These are phyloP conservation scores for Neolamprologus hecqui DNA, from an alignment of 2,113 vertebrate species.

Conservation along the genomic window DNA sequence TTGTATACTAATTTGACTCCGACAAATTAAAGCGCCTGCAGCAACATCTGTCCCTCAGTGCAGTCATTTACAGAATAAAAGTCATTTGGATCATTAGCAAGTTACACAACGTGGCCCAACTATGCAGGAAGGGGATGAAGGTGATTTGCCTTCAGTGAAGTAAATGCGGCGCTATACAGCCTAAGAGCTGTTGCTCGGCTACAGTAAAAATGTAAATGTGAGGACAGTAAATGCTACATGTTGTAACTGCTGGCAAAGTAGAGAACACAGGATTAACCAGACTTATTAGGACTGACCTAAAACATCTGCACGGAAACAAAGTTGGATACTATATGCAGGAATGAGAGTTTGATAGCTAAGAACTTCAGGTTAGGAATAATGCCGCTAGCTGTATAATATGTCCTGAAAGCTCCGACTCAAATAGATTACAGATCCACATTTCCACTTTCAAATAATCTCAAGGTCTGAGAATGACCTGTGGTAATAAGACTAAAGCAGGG, in stretches of 20 bases:
- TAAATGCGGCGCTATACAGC: neutral
- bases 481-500: neutral
- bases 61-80: constrained; percentile 12
- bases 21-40: constrained; percentile 45
- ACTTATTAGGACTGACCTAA: neutral
- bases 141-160: neutral
- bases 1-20: constrained; percentile 47
- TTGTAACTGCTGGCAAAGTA: neutral
- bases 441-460: neutral
- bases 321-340: neutral
- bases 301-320: neutral
- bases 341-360: neutral
- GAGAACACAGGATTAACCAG: neutral
- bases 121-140: neutral
- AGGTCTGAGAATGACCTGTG: neutral
- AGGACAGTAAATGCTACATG: neutral
- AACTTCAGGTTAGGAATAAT: neutral
- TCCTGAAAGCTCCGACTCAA: neutral
- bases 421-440: neutral
- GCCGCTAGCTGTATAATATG: neutral
- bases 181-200: neutral
- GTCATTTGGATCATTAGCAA: constrained; percentile 25
- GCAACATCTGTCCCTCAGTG: constrained; percentile 45
- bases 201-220: neutral
- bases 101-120: neutral